Evolutionary conservation across 2,888 invertebrate genomes (phyloP).

Genomic region (Nymphalis polychloros): DNA sequence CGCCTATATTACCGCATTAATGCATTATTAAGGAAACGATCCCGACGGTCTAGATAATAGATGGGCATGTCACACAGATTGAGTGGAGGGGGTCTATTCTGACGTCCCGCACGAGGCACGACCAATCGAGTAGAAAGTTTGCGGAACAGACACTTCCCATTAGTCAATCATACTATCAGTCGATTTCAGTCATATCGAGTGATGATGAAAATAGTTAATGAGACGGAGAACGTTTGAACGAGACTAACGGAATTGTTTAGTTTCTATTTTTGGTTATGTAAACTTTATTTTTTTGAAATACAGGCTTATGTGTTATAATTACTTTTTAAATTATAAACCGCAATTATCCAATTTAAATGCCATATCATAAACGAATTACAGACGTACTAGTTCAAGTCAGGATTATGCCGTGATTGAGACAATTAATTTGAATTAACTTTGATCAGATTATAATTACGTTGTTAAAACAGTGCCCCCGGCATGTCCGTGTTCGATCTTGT

Average conservation of each 20-base stretch:
- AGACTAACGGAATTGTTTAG: constrained; percentile 3
- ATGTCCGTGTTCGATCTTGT: too few species aligned
- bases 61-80: constrained; percentile 49
- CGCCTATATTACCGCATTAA: constrained; percentile 31
- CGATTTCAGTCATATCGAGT: constrained; percentile 27
- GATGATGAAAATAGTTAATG: constrained; percentile 20
- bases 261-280: background rate
- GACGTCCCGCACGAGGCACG: constrained; percentile 40
- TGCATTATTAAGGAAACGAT: constrained; percentile 39
- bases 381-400: too few species aligned
- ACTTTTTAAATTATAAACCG: too few species aligned
- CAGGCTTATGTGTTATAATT: too few species aligned
- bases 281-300: background rate
- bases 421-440: too few species aligned
- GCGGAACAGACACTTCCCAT: constrained; percentile 43
- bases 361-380: too few species aligned
- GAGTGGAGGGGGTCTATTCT: constrained; percentile 47
- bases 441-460: too few species aligned
- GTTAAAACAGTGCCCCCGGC: too few species aligned
- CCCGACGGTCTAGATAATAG: constrained; percentile 38
- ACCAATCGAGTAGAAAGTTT: constrained; percentile 49
- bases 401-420: too few species aligned
- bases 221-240: constrained; percentile 1
- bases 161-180: constrained; percentile 48
- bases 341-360: too few species aligned